Conservation (phyloP, 2,113 vertebrate species). For the Mola mola region DNA sequence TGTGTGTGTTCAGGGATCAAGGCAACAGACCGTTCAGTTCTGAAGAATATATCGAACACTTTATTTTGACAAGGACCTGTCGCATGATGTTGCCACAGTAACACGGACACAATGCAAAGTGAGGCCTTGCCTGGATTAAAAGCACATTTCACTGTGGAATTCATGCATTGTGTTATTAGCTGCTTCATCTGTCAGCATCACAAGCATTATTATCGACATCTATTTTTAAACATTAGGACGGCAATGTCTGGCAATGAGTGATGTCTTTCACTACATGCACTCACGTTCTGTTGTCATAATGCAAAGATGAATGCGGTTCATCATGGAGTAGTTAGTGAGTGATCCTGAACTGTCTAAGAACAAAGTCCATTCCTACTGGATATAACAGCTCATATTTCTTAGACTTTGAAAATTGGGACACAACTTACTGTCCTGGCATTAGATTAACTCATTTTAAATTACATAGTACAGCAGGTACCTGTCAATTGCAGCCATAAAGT, state of each 20-base stretch:
- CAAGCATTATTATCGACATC: constrained; percentile 14
- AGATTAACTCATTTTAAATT: too few relatives aligned
- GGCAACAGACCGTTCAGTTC: constrained; percentile 45
- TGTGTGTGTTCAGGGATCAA: constrained; percentile 42
- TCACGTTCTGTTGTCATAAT: constrained; percentile 11
- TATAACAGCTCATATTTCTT: neutral
- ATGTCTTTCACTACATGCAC: constrained; percentile 1
- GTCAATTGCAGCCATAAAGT: too few relatives aligned
- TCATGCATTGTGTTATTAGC: constrained; percentile 20
- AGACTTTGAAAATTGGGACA: too few relatives aligned
- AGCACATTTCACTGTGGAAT: constrained; percentile 35
- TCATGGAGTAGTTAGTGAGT: neutral
- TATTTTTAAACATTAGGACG: neutral
- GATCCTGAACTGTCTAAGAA: neutral
- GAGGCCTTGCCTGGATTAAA: constrained; percentile 28
- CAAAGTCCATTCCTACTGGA: neutral
- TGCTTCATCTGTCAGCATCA: constrained; percentile 20
- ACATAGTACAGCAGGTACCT: too few relatives aligned
- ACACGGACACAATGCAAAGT: constrained; percentile 37
- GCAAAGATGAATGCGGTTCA: neutral
- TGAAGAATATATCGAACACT: constrained; percentile 57
- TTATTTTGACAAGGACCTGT: constrained; percentile 60
- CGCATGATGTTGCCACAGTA: constrained; percentile 59
- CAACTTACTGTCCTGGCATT: too few relatives aligned
- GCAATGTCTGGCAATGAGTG: too few relatives aligned